These are phyloP conservation scores for Meloe dianella DNA, from an alignment of 2,888 invertebrate genomes.

Conservation along the genomic window DNA sequence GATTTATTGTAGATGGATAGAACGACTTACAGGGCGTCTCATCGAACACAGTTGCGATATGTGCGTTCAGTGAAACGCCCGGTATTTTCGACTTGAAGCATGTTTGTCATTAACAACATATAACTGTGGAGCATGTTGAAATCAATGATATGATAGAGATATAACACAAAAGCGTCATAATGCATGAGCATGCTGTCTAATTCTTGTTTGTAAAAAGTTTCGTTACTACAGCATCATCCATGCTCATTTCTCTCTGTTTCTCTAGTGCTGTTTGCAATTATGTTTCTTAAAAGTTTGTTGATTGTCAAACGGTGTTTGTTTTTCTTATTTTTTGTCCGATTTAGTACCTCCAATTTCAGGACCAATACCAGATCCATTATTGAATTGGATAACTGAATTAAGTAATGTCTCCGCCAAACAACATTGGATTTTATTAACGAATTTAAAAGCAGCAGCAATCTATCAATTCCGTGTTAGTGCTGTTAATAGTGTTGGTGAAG, in stretches of 20 bases:
- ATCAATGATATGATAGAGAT: neutral
- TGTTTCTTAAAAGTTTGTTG: neutral
- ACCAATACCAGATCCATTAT: conserved; percentile 81
- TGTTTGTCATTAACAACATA: too few species aligned
- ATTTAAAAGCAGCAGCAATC: conserved; percentile 90
- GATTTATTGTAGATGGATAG: conserved; percentile 13
- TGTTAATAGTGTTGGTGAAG: conserved; percentile 95
- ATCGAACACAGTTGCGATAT: neutral
- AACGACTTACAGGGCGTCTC: neutral
- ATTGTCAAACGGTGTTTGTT: conserved; percentile 1
- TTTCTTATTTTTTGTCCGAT: conserved; percentile 1
- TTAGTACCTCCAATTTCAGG: conserved; percentile 68
- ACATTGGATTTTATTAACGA: conserved; percentile 80
- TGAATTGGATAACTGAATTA: conserved; percentile 88
- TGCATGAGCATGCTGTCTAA: conserved; percentile 48
- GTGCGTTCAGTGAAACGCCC: too few species aligned
- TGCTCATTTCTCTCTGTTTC: neutral
- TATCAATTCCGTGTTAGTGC: conserved; percentile 98
- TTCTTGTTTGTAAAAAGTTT: neutral
- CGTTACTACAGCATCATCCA: neutral
- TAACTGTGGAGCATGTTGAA: too few species aligned
- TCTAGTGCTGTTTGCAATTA: neutral
- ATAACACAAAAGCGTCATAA: conserved; percentile 50
- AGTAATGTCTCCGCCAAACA: conserved; percentile 82
- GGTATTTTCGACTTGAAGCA: too few species aligned